Evolutionary conservation across 2,797 vertebrate species (phyloP), one percentile per base, ranked within the genome.

Genomic region (Amphiprion clarkii): DNA sequence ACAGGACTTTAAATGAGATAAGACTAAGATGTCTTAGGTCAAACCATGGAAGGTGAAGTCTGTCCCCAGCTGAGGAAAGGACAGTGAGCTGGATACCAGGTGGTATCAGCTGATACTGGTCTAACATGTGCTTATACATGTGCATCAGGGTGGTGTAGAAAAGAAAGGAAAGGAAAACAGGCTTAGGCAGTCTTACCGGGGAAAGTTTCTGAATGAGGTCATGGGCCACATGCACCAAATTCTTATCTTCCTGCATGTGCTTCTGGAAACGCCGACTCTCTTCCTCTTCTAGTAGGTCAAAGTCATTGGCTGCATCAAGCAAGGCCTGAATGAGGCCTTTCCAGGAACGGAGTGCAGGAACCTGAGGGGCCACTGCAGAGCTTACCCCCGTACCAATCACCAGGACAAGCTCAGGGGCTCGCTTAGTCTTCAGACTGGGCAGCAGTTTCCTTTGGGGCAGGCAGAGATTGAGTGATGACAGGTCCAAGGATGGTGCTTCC

Each of bases 151-250:
- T 36, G 42, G 13, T 52, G 75, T 14, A 54, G 27, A 60, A 60
- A 78, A 27, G 19, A 55, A 60, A 75, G 3, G 46, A 39, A 67
- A 40, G 33, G 44, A 46, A 51, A 57, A 33, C 63, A 48, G 14
- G 49, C 51, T 82, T 14, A 81, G 46, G 27, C 48, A 27, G 40
- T 75, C 97, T 96, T 94, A 99, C 98, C 67, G 97, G 97, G 58
- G 98, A 99, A 60, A 99, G 96, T 92, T 98, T 99, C 95, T 99
- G 98, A 90, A 99, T 98, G 71, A 99, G 97, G 92, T 99, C 98
- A 23, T 99, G 98, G 81, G 97, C 98, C 61, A 99, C 96, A 3
- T 98, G 97, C 71, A 99, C 95, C 82, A 99, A 92, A 93, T 99
- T 99, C 94, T 99, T 99, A 90, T 99, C 97, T 78, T 99, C 97